Evolutionary conservation across 2,797 vertebrate genomes (phyloP), one percentile per base, ranked within the genome.

Genomic region (Merluccius polli): DNA sequence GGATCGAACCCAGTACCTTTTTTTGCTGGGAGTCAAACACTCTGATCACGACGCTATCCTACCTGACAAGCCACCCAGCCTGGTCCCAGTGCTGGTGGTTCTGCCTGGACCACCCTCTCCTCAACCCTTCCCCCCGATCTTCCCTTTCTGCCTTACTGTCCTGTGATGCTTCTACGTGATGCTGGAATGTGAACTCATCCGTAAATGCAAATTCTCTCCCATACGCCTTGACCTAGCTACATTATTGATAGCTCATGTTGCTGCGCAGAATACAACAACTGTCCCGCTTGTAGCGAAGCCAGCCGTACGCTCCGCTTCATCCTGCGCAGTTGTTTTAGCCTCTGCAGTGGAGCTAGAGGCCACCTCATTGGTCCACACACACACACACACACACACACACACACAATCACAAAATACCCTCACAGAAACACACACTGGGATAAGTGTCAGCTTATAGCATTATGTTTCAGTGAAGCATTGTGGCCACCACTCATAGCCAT

Each of bases 401-500:
- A 21, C 44, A 21, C 44, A 21, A 15, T 0, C 44, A 48, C 44
- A 48, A 18, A 10, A 15, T 3, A 48, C 1, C 8, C 8, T 24
- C 52, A 59, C 52, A 59, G 21, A 24, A 59, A 82, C 80, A 41
- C 81, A 84, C 65, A 68, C 12, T 29, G 79, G 73, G 83, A 79
- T 82, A 88, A 88, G 87, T 92, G 91, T 88, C 89, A 89, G 75
- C 78, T n/a, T 52, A 8, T 79, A 78, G 81, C 77, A 79, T 92
- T 90, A 84, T 84, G 77, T 83, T 70, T 85, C 86, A 91, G 86
- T 72, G 72, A 75, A 88, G 81, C 86, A 87, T 86, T 80, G 84
- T 88, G 86, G 78, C 79, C 88, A 89, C 89, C 88, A 88, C 82
- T 89, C 79, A 79, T 78, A 87, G 81, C 87, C 89, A 86, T 90